Evolutionary conservation across 2,797 vertebrate species (phyloP), one percentile per base, ranked within the genome.

Genomic region (Mormyrus proboscirostris): DNA sequence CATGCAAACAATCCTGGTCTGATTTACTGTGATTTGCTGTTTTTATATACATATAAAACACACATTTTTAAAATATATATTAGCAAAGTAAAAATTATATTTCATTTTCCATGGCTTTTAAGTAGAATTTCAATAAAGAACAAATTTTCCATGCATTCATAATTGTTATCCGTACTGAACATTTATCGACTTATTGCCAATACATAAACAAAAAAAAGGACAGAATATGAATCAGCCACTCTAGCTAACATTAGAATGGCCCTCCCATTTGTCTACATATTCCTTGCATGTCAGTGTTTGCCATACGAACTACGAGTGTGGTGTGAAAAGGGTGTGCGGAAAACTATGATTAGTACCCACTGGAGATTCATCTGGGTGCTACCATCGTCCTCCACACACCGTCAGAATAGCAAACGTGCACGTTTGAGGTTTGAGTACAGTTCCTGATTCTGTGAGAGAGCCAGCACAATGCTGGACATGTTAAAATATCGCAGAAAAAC

Each of bases 31-130:
- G 7, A 83, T 38, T 84, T 84, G 22, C 10, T 69, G 22, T 65
- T 84, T n/a, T 55, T 76, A 51, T 49, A 50, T 65, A 82, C 50
- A 89, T 89, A 88, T 76, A 88, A 41, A 88, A 88, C n/a, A 89
- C 50, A 89, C 38, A 41, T 89, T 41, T 57, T 57, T 79, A 89
- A 87, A 49, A 84, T 84, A 90, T 89, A 89, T 89, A 87, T 87
- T 87, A 89, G 44, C 83, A 87, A 76, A 59, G 53, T 82, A 90
- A 59, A 88, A 87, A 88, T 62, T 12, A 44, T 87, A 89, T 19
- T 85, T 89, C 55, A 86, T 87, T 73, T 88, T 88, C 22, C 89
- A 89, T 89, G 89, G 89, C 84, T 87, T 86, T 87, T 87, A 25
- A 55, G 57, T 7, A 33, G 33, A 55, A 76, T 55, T 86, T 62